Conservation (phyloP, 37 sponge, comb jelly and placozoan genomes). For the Amphimedon queenslandica region DNA sequence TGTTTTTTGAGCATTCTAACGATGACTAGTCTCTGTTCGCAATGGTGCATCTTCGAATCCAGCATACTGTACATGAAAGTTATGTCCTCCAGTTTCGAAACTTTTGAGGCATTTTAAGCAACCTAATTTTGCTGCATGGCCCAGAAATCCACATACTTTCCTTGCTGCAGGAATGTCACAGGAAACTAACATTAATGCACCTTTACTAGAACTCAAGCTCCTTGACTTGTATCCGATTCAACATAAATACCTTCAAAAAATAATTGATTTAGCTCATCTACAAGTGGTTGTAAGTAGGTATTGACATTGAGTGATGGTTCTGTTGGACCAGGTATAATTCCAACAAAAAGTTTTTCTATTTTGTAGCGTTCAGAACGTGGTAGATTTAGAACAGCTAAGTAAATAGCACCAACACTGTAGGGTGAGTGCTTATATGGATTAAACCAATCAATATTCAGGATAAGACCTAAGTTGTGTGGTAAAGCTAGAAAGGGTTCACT, state of each 20-base stretch:
- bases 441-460: constrained; percentile 47
- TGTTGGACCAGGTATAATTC: constrained; percentile 58
- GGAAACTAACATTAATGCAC: constrained; percentile 24
- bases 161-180: constrained; percentile 49
- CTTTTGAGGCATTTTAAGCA: constrained; percentile 41
- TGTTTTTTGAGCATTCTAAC: no score
- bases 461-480: background rate
- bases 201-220: background rate
- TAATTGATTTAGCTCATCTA: no score
- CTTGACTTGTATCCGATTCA: no score
- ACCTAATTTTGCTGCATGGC: constrained; percentile 12
- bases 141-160: constrained; percentile 38
- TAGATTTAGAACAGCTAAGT: constrained; percentile 38
- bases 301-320: constrained; percentile 43
- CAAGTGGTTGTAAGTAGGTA: constrained; percentile 38
- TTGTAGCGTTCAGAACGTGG: constrained; percentile 35
- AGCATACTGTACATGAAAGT: background rate
- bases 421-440: constrained; percentile 32
- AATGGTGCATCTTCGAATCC: no score
- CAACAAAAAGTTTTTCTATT: constrained; percentile 34
- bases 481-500: background rate
- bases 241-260: no score
- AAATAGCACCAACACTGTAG: constrained; percentile 52
- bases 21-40: no score
- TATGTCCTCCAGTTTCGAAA: constrained; percentile 1